Evolutionary conservation across 2,113 vertebrate species (phyloP), one percentile per base, ranked within the genome.

Genomic region (Microcebus griseorufus): DNA sequence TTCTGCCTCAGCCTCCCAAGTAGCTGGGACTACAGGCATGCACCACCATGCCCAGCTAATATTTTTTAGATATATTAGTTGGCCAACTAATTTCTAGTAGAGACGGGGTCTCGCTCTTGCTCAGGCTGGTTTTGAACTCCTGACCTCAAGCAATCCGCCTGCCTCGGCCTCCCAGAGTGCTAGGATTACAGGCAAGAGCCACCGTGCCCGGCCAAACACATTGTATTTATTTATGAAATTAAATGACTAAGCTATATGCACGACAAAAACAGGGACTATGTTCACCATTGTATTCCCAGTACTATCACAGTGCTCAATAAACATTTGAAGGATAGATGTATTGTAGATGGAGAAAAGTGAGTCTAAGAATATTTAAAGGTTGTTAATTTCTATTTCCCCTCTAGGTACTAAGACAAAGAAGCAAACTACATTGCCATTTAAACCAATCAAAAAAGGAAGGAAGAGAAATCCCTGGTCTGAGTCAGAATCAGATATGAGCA

Each of bases 361-460:
- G 23, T 81, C 65, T 80, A 55, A 83, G n/a, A 75, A 69, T 73
- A 58, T 42, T 1, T 60, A 76, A 80, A 73, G 4, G n/a, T 94
- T 69, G 14, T 83, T 97, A 86, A 97, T 95, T 60, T 75, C 62
- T 25, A n/a, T 85, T 60, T 95, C 29, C 3, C 55, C 42, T 9
- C 32, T 93, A 69, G 98, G 55, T 76, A 92, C 98, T 94, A 99
- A 98, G 95, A 42, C 76, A 0, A 98, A 99, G 95, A 99, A 98
- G 96, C 99, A 99, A 98, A 98, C 99, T 96, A 99, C 99, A 1
- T 98, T 99, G 22, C 98, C 99, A 23, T 99, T 99, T 97, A 99
- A 99, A 82, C 98, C 99, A 5, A 2, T 99, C 62, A 97, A 98
- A 98, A 99, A 99, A 96, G 98, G 97, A 76, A 98, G 98, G 91